Evolutionary conservation across 2,113 vertebrate genomes (phyloP).

Genomic region (Megaceryle maxima): DNA sequence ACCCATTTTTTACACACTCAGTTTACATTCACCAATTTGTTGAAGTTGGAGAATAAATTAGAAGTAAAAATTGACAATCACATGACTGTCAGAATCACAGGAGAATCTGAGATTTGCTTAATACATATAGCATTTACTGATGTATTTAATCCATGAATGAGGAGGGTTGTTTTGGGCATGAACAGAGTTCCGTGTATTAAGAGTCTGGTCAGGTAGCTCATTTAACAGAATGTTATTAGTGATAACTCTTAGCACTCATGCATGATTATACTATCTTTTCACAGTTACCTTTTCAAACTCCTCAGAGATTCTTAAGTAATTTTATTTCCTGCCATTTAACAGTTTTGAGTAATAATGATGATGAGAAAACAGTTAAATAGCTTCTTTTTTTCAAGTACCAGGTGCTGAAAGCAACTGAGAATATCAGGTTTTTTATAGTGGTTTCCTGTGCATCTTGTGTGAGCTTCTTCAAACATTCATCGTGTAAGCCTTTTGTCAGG

Average conservation of each 20-base stretch:
- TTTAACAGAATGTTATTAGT: not conserved
- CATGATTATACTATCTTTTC: constrained; percentile 35
- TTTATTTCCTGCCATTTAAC: constrained; percentile 36
- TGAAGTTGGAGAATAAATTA: not conserved
- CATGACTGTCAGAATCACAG: not conserved
- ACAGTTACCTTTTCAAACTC: constrained; percentile 19
- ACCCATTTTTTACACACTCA: not conserved
- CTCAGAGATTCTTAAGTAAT: not conserved
- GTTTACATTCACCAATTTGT: not conserved
- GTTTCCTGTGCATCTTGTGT: not conserved
- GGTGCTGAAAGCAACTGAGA: constrained; percentile 5
- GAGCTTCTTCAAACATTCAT: not conserved
- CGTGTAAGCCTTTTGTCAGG: not conserved
- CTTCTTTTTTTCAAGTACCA: constrained; percentile 29
- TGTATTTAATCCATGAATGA: not conserved
- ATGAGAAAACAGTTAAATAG: not conserved
- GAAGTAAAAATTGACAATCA: constrained; percentile 27
- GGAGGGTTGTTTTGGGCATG: not conserved
- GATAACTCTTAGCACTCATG: not conserved
- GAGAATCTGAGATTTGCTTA: constrained; percentile 56
- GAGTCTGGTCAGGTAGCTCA: constrained; percentile 2
- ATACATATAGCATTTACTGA: constrained; percentile 17
- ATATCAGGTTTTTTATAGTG: not conserved
- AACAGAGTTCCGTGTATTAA: not conserved
- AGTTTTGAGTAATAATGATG: constrained; percentile 24